Evolutionary conservation across 2,888 invertebrate genomes (phyloP), one percentile per base, ranked within the genome.

Genomic region (Cephus pygmeus): DNA sequence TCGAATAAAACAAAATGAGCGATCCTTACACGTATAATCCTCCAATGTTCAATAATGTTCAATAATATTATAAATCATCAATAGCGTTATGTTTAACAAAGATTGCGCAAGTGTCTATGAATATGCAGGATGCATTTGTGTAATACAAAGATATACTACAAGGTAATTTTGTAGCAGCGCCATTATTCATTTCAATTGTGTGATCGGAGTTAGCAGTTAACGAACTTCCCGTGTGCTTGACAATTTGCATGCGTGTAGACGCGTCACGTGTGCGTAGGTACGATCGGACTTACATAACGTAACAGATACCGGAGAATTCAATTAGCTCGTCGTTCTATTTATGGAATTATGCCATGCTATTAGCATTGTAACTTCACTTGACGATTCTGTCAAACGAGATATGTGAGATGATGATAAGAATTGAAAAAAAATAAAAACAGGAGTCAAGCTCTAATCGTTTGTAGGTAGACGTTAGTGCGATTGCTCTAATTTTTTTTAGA

Each of bases 251-350:
- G 40, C 40, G 23, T 23, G 40, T 23, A 6, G 15, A 56, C 15
- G 40, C 40, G 40, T 56, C 23, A 15, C 40, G 40, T 56, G 40
- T 23, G 40, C 40, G 40, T 56, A 56, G 23, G 40, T 56, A 23
- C 40, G 40, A 56, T 23, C 40, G 40, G 40, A 23, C 23, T 56
- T 56, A 56, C 23, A 56, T 56, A 56, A 71, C 73, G 69, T 69
- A 76, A 78, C 78, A 73, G 33, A 33, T 33, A 68, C 71, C 76
- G 71, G 56, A 73, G 75, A 71, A 78, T 78, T 73, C 36, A 76
- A 75, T 75, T 78, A 34, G 73, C 75, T 73, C 35, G 73, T 75
- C 75, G 73, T 75, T 73, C 73, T 73, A 78, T 76, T 76, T 71
- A 76, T 77, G 69, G 75, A 71, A 71, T 71, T 34, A 15, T 34